Conservation (phyloP, 1,140 invertebrate genomes). For the Cydia amplana region DNA sequence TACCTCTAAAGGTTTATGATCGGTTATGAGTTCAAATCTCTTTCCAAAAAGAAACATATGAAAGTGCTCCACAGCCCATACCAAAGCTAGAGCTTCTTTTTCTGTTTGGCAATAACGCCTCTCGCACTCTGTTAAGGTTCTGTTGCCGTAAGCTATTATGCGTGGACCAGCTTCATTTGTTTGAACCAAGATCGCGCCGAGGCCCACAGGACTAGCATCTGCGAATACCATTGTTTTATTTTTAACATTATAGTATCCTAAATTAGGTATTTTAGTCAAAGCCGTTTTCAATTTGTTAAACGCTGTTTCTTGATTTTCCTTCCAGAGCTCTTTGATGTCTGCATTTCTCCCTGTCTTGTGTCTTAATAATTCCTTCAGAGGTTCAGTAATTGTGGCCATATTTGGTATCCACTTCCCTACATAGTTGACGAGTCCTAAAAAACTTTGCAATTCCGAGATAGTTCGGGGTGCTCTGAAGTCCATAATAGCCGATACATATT, state of each 20-base stretch:
- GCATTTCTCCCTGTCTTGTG: no score
- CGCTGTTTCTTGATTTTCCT: no score
- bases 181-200: slow-evolving; percentile 19
- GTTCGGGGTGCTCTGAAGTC: no score
- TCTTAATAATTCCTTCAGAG: no score
- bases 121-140: slow-evolving; percentile 40
- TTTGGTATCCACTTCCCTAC: no score
- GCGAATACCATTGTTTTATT: not conserved
- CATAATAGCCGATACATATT: no score
- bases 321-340: no score
- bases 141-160: slow-evolving; percentile 3
- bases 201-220: not conserved
- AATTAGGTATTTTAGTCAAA: slow-evolving; percentile 7
- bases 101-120: slow-evolving; percentile 69
- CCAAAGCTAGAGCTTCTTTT: slow-evolving; percentile 55
- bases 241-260: slow-evolving; percentile 7
- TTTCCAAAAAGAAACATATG: slow-evolving; percentile 49
- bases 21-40: slow-evolving; percentile 63
- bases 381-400: no score
- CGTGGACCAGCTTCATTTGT: not conserved
- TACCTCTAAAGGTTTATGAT: slow-evolving; percentile 51
- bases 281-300: no score
- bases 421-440: no score
- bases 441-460: no score
- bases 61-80: slow-evolving; percentile 41